Evolutionary conservation across 2,888 invertebrate species (phyloP), one percentile per base, ranked within the genome.

Genomic region (Altica lythri): DNA sequence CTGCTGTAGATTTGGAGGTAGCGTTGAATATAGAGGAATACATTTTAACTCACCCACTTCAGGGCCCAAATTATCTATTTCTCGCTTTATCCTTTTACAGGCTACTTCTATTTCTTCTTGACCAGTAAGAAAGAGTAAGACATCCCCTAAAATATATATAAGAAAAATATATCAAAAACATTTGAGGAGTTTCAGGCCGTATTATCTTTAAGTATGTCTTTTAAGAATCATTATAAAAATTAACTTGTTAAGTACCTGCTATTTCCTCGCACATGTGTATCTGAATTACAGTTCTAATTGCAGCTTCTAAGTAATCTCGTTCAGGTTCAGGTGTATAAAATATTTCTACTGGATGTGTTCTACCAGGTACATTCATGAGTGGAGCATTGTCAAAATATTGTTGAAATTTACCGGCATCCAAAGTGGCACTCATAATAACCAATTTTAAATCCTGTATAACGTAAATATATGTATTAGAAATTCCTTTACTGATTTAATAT

Each of bases 291-390:
- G 99, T 99, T 55, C 98, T 82, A 59, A 99, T 98, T 0, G 99
- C 97, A 0, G 99, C 99, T 78, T 99, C 99, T 52, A 99, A 76
- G 73, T 99, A 99, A 72, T 99, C 98, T 10, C 92, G 79, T 76
- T 99, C 99, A 0, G 99, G 97, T 72, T 99, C 98, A 0, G 97
- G 98, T 0, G 99, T 99, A 78, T 98, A 99, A 78, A 98, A 99
- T 61, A 99, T 99, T 75, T 95, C 95, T 0, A 95, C 95, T 1
- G 95, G 94, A 79, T 94, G 93, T 0, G 95, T 95, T 67, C 95
- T 82, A 13, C 95, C 99, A 0, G 99, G 99, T 0, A 99, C 97
- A 68, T 93, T 96, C 94, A 99, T 95, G 27, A 99, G 77, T 0
- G 99, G 99, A 0, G 98, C 98, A 74, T 95, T 92, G 68, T 96